These are phyloP conservation scores for Acrocera orbiculus DNA, from an alignment of 2,888 invertebrate genomes.

Conservation along the genomic window DNA sequence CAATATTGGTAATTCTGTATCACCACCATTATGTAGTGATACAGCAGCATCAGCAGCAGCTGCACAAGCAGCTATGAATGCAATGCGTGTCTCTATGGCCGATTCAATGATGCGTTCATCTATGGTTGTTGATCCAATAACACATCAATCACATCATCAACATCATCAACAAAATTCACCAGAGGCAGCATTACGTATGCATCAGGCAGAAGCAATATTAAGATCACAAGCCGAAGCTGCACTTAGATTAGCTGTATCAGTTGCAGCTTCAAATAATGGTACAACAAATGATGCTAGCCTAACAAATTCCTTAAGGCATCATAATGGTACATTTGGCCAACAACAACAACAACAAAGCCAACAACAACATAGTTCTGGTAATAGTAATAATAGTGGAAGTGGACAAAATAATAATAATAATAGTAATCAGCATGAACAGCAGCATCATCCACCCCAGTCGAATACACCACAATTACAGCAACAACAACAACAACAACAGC, in stretches of 20 bases:
- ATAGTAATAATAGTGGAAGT: not conserved
- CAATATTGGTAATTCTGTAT: constrained; percentile 13
- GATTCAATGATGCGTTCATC: constrained; percentile 34
- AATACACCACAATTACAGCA: constrained; percentile 43
- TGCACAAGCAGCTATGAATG: constrained; percentile 40
- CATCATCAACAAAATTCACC: constrained; percentile 19
- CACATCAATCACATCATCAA: constrained; percentile 21
- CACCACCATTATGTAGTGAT: constrained; percentile 31
- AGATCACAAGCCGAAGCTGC: constrained; percentile 76
- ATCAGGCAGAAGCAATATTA: constrained; percentile 64
- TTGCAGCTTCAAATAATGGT: constrained; percentile 33
- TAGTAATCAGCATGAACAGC: constrained; percentile 4
- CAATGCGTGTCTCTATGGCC: constrained; percentile 41
- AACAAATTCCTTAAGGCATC: constrained; percentile 12
- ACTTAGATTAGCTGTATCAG: constrained; percentile 60
- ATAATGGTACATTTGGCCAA: constrained; percentile 7
- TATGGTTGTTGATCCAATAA: constrained; percentile 32
- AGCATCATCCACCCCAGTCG: constrained; percentile 21
- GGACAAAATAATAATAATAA: constrained; percentile 2
- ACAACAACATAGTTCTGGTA: constrained; percentile 4
- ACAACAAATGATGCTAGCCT: constrained; percentile 7
- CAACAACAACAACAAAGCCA: constrained; percentile 8
- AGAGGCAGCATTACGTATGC: constrained; percentile 43
- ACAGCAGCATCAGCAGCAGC: constrained; percentile 33
- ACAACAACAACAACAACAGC: constrained; percentile 10